Evolutionary conservation across 2,888 invertebrate genomes (phyloP).

Genomic region (Mycalesis mineus): DNA sequence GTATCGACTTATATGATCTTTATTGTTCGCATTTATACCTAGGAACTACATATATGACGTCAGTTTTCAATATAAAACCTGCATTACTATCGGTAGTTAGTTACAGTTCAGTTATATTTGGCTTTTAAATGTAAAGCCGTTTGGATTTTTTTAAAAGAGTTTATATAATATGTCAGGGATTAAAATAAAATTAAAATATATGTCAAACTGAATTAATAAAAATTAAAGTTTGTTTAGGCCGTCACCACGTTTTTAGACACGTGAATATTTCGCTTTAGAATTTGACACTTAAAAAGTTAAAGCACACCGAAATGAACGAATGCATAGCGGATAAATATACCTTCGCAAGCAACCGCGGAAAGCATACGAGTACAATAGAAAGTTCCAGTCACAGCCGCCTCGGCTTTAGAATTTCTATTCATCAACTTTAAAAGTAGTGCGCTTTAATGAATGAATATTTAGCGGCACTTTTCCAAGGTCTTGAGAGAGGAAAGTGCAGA

Average conservation of each 20-base stretch:
- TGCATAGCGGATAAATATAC: conserved; percentile 4
- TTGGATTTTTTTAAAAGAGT: too few species aligned
- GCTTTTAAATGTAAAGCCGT: too few species aligned
- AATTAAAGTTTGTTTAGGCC: too few species aligned
- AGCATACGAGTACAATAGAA: conserved; percentile 11
- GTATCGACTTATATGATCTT: too few species aligned
- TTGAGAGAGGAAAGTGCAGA: conserved; percentile 4
- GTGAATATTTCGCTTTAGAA: neutral
- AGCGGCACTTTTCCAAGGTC: conserved; percentile 18
- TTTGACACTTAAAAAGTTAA: neutral
- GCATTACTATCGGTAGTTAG: too few species aligned
- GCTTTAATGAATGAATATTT: conserved; percentile 27
- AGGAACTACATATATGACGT: too few species aligned
- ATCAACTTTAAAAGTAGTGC: conserved; percentile 23
- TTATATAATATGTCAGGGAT: too few species aligned
- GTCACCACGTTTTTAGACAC: neutral
- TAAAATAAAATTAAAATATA: too few species aligned
- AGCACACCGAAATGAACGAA: neutral
- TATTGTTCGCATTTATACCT: too few species aligned
- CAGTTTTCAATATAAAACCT: too few species aligned
- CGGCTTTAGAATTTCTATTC: conserved; percentile 20
- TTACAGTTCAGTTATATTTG: too few species aligned
- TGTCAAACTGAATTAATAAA: too few species aligned
- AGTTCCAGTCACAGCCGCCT: conserved; percentile 6
- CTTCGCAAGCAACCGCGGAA: conserved; percentile 4